Conservation (phyloP, 2,888 invertebrate genomes). For the Pollenia griseotomentosa region DNA sequence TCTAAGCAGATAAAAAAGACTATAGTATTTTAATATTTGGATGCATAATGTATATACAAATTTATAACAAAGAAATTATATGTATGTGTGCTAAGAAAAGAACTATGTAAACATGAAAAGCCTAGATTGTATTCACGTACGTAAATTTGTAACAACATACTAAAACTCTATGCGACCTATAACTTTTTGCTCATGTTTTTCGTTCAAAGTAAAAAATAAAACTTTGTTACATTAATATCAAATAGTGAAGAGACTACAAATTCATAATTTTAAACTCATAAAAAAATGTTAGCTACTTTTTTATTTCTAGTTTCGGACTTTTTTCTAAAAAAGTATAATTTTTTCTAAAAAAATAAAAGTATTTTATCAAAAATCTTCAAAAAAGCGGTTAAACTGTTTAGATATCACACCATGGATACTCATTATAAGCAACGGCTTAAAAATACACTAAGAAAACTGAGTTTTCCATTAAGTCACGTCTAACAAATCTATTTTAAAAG, state of each 20-base stretch:
- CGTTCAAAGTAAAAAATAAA: slow-evolving; percentile 30
- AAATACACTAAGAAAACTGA: too few species aligned
- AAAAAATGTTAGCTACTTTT: neutral
- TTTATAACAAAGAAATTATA: slow-evolving; percentile 53
- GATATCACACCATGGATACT: too few species aligned
- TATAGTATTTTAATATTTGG: slow-evolving; percentile 21
- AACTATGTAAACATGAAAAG: neutral
- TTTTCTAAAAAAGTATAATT: too few species aligned
- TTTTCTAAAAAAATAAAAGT: slow-evolving; percentile 1
- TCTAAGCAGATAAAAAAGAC: slow-evolving; percentile 7
- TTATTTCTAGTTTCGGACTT: too few species aligned
- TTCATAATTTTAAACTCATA: slow-evolving; percentile 17
- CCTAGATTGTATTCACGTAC: neutral
- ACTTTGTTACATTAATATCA: slow-evolving; percentile 32
- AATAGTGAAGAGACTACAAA: neutral
- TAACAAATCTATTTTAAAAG: too few species aligned
- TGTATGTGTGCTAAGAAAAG: slow-evolving; percentile 23
- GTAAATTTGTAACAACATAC: neutral
- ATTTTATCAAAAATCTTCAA: neutral
- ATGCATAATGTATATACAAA: slow-evolving; percentile 46
- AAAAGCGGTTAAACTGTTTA: too few species aligned
- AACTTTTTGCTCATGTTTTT: slow-evolving; percentile 50
- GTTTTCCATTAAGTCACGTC: too few species aligned
- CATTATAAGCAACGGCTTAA: too few species aligned
- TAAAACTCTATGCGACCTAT: slow-evolving; percentile 64